Conservation (phyloP, 2,888 invertebrate species). For the Apotomis capreana region DNA sequence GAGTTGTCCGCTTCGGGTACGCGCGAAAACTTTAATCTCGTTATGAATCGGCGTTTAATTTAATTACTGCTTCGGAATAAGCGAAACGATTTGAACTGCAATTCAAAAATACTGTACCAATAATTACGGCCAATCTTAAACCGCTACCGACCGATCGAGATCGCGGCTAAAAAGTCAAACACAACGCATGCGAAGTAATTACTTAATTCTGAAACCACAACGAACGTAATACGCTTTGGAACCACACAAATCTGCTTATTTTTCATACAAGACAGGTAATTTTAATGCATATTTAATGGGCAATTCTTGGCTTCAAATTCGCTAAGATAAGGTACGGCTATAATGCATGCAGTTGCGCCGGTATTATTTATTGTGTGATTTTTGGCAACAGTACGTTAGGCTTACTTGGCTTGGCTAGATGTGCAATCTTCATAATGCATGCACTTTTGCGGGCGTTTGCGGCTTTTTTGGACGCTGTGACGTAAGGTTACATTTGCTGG, state of each 20-base stretch:
- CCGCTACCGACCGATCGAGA: slow-evolving; percentile 21
- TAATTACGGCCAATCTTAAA: slow-evolving; percentile 31
- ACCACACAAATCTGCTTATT: slow-evolving; percentile 60
- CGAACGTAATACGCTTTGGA: slow-evolving; percentile 56
- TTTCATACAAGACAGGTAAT: slow-evolving; percentile 80
- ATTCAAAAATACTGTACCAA: slow-evolving; percentile 26
- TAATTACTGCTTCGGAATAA: slow-evolving; percentile 29
- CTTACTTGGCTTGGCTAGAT: slow-evolving; percentile 80
- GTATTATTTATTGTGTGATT: slow-evolving; percentile 83
- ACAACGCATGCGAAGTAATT: slow-evolving; percentile 46
- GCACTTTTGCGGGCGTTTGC: slow-evolving; percentile 73
- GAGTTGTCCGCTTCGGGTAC: slow-evolving; percentile 18
- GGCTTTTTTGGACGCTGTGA: slow-evolving; percentile 60
- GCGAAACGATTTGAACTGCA: slow-evolving; percentile 30
- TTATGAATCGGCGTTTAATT: slow-evolving; percentile 33
- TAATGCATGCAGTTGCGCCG: slow-evolving; percentile 81
- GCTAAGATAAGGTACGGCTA: slow-evolving; percentile 81
- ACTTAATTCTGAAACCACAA: slow-evolving; percentile 54
- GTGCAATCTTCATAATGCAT: slow-evolving; percentile 83
- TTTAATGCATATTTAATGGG: slow-evolving; percentile 84
- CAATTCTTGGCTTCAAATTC: slow-evolving; percentile 83
- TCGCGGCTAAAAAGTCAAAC: slow-evolving; percentile 26
- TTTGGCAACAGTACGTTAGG: slow-evolving; percentile 78
- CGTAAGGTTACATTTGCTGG: slow-evolving; percentile 48
- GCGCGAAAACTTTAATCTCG: slow-evolving; percentile 33